Conservation (phyloP, 2,113 vertebrate species). For the Nothobranchius kuhntae region DNA sequence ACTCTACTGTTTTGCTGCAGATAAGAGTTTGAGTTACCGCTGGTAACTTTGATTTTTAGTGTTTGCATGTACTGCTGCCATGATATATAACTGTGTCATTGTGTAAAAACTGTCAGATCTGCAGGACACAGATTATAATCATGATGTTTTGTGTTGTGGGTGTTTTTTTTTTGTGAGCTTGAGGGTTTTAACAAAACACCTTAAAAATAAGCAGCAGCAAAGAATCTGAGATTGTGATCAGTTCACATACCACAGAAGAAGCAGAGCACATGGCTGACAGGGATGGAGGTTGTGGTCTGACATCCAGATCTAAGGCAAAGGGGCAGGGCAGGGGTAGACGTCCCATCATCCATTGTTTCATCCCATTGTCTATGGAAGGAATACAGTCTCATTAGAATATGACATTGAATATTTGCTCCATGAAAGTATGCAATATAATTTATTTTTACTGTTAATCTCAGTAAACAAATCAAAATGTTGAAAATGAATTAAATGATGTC, state of each 20-base stretch:
- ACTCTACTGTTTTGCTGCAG: conserved; percentile 34
- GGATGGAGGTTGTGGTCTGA: neutral
- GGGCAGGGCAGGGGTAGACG: conserved; percentile 40
- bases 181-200: too few relatives aligned
- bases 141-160: conserved; percentile 16
- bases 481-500: too few relatives aligned
- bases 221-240: too few relatives aligned
- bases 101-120: neutral
- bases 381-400: too few relatives aligned
- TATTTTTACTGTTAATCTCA: too few relatives aligned
- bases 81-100: conserved; percentile 14
- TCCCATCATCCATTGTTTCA: conserved; percentile 67
- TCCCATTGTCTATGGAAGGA: conserved; percentile 42
- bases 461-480: too few relatives aligned
- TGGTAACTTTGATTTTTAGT: conserved; percentile 24
- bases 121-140: conserved; percentile 2
- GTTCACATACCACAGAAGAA: too few relatives aligned
- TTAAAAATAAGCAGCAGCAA: too few relatives aligned
- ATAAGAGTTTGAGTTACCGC: conserved; percentile 35
- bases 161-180: neutral
- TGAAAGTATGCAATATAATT: too few relatives aligned
- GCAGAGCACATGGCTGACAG: too few relatives aligned
- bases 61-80: conserved; percentile 31
- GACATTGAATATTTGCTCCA: neutral
- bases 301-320: neutral